Evolutionary conservation across 2,113 vertebrate genomes (phyloP).

Genomic region (Saccopteryx bilineata): DNA sequence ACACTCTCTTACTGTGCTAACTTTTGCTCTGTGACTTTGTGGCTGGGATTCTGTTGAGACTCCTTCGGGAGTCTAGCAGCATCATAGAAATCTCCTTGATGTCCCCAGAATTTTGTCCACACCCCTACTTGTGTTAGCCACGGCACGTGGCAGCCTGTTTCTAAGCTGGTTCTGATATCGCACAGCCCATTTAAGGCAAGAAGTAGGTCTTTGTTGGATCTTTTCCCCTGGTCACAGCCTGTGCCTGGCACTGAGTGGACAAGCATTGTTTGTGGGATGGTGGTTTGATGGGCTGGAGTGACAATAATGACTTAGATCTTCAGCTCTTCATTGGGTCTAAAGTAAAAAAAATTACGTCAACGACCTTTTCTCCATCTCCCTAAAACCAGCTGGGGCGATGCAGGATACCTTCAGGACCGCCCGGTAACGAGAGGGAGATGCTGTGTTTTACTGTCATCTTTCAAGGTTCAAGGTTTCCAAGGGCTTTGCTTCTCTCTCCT

Average conservation of each 20-base stretch:
- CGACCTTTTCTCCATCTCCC: not conserved
- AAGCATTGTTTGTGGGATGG: not conserved
- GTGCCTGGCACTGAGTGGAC: not conserved
- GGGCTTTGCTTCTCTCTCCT: not conserved
- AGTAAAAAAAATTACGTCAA: not conserved
- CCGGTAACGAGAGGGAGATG: not conserved
- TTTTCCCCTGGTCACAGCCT: not conserved
- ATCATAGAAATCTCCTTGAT: not conserved
- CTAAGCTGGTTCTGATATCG: not conserved
- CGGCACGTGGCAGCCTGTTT: fast-evolving
- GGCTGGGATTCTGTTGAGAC: not conserved
- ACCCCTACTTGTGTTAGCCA: not conserved
- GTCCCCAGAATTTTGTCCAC: not conserved
- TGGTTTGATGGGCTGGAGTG: not conserved
- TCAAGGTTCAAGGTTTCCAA: not conserved
- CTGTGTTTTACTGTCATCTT: not conserved
- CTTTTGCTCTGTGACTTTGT: not conserved
- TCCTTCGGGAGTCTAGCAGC: not conserved
- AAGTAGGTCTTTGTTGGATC: not conserved
- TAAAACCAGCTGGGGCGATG: not conserved
- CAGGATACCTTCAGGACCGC: not conserved
- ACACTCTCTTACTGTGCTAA: not conserved
- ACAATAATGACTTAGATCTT: not conserved
- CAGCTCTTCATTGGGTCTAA: not conserved
- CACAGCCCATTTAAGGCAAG: not conserved